Conservation (phyloP, 2,113 vertebrate species). For the Chrysemys picta region DNA sequence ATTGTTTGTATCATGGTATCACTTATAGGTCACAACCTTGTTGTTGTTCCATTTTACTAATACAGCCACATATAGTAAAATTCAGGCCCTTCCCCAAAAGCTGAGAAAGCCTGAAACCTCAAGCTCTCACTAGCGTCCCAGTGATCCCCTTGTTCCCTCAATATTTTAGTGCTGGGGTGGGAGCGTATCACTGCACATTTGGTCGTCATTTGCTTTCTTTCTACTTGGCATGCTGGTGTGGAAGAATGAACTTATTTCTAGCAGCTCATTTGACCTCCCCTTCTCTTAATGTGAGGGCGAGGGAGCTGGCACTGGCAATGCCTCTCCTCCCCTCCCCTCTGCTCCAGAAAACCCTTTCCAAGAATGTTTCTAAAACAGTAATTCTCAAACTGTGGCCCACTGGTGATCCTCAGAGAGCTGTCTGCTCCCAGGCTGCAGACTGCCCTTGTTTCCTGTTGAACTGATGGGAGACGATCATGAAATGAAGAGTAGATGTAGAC, state of each 20-base stretch:
- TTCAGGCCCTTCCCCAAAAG: neutral
- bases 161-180: neutral
- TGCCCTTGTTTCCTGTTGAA: neutral
- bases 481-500: neutral
- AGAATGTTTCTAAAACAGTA: neutral
- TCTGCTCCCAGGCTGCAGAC: neutral
- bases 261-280: neutral
- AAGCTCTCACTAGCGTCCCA: neutral
- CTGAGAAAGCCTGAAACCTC: neutral
- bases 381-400: neutral
- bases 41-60: neutral
- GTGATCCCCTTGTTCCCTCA: neutral
- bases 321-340: neutral
- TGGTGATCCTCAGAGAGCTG: neutral
- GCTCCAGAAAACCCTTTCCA: neutral
- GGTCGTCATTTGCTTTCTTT: neutral
- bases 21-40: neutral
- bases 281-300: neutral
- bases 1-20: neutral
- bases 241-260: neutral
- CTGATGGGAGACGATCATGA: neutral
- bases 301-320: neutral
- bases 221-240: neutral
- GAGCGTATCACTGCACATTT: neutral
- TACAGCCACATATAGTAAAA: neutral